These are phyloP conservation scores for Myripristis murdjan DNA, from an alignment of 2,797 vertebrate species.

Conservation along the genomic window DNA sequence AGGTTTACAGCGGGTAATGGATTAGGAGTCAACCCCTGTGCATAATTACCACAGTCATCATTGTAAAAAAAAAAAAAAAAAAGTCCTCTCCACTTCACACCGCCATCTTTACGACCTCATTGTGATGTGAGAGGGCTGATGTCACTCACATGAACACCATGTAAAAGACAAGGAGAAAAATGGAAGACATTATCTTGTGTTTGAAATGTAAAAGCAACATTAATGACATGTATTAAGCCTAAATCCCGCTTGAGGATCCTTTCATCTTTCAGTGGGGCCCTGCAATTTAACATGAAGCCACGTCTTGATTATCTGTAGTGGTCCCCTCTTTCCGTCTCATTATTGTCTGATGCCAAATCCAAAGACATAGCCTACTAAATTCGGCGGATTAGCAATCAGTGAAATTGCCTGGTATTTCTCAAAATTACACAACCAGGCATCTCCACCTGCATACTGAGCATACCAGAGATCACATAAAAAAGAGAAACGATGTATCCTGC, in stretches of 20 bases:
- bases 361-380: constrained; percentile 81
- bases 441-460: constrained; percentile 83
- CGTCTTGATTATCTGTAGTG: constrained; percentile 65
- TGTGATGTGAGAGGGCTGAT: constrained; percentile 41
- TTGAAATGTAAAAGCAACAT: constrained; percentile 51
- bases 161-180: constrained; percentile 38
- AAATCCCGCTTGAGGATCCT: constrained; percentile 38
- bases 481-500: background rate
- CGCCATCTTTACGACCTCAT: constrained; percentile 56
- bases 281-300: constrained; percentile 63
- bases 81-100: constrained; percentile 51
- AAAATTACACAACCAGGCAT: constrained; percentile 82
- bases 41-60: constrained; percentile 76
- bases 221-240: constrained; percentile 58
- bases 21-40: constrained; percentile 64
- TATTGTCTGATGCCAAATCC: constrained; percentile 73
- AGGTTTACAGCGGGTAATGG: constrained; percentile 70
- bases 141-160: constrained; percentile 43
- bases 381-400: constrained; percentile 86
- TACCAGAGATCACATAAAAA: constrained; percentile 60
- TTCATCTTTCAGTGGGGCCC: constrained; percentile 69
- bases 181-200: constrained; percentile 34
- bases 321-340: constrained; percentile 69
- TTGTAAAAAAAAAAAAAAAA: constrained; percentile 36
- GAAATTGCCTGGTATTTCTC: constrained; percentile 82